Conservation (phyloP, 2,113 vertebrate genomes). For the Garra rufa region DNA sequence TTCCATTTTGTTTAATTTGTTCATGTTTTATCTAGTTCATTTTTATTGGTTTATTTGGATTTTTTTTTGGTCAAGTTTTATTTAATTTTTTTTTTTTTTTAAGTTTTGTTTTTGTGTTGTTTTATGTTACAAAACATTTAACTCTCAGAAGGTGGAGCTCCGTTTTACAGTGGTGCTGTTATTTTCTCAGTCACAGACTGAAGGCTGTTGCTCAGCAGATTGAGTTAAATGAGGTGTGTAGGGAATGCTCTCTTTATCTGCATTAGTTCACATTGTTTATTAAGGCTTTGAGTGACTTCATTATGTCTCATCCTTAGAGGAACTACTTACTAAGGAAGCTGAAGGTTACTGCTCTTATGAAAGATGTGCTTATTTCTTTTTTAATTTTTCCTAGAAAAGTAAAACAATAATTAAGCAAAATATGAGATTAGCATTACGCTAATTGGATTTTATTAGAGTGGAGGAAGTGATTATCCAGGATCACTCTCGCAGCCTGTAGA, state of each 20-base stretch:
- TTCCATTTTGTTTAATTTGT: background rate
- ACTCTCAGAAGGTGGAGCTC: background rate
- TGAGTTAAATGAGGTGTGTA: conserved; percentile 43
- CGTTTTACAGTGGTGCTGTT: background rate
- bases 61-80: background rate
- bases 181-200: background rate
- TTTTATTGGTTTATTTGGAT: background rate
- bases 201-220: conserved; percentile 43
- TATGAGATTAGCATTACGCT: conserved; percentile 56
- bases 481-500: conserved; percentile 32
- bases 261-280: conserved; percentile 27
- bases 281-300: conserved; percentile 42
- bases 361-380: background rate
- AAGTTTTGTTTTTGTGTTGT: background rate
- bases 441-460: conserved; percentile 57
- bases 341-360: conserved; percentile 20
- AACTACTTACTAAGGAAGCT: conserved; percentile 4
- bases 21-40: background rate
- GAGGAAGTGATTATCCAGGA: conserved; percentile 53
- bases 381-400: conserved; percentile 21
- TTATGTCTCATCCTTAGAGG: conserved; percentile 29
- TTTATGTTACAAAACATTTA: background rate
- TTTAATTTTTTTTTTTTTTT: background rate
- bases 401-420: conserved; percentile 54
- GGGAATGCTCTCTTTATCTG: conserved; percentile 8